phyloP scores from a whole-genome alignment of 2,797 vertebrate species.

The Hafferia zeledoni region DNA sequence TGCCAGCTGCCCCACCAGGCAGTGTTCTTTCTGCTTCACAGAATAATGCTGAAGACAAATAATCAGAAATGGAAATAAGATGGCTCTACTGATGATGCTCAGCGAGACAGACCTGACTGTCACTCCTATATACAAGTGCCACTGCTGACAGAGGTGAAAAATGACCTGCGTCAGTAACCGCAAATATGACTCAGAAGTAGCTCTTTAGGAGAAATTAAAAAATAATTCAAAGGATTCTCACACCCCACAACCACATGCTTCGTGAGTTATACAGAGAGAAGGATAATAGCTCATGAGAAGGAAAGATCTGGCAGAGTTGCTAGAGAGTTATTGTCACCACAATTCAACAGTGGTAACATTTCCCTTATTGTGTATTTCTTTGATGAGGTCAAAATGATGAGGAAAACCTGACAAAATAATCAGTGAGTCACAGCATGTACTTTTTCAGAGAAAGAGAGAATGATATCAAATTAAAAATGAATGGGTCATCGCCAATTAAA shows the following conservation, averaged over 20 bases:
- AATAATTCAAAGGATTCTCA: neutral
- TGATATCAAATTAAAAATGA: neutral
- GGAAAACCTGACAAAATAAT: neutral
- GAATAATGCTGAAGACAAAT: neutral
- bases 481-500: neutral
- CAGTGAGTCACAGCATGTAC: neutral
- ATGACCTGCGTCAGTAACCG: neutral
- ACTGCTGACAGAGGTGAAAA: conserved; percentile 3
- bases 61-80: conserved; percentile 5
- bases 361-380: neutral
- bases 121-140: neutral
- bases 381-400: neutral
- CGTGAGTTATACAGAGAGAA: neutral
- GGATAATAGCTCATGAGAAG: neutral
- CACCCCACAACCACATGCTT: neutral
- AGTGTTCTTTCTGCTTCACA: neutral
- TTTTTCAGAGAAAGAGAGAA: neutral
- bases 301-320: neutral
- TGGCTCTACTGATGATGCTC: neutral
- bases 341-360: neutral
- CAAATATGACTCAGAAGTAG: neutral
- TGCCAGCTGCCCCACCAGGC: neutral
- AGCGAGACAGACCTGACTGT: neutral
- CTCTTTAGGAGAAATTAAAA: neutral
- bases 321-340: neutral